Evolutionary conservation across 2,113 vertebrate species (phyloP), one percentile per base, ranked within the genome.

Genomic region (Eclectus roratus): DNA sequence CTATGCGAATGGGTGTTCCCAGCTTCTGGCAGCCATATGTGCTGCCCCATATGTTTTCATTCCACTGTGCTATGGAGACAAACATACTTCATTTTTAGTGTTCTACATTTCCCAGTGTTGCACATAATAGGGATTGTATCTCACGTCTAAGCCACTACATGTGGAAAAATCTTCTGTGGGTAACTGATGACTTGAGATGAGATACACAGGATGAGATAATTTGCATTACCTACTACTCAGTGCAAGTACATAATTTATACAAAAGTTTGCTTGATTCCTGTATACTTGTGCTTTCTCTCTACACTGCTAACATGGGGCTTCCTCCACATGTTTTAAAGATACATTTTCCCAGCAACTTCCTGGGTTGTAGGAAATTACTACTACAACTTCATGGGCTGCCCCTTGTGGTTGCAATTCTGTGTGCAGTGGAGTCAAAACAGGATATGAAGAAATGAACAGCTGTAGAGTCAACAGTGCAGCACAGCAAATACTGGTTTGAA

Each of bases 11-110:
- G 93, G 83, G 77, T 85, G 91, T 91, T 95, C 74, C 80, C 80
- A 76, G 78, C 66, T 96, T 89, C 94, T 93, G 91, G 89, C 80
- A 80, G 86, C 87, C 86, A 72, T 72, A 89, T 72, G 93, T 79
- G 87, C 80, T 92, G 77, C 87, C 83, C 77, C 91, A 93, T 95
- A 93, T 95, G 94, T 89, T 95, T 96, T 94, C 91, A 88, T 92
- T 92, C 91, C 84, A 78, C 55, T 7, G 39, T 41, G 50, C 81
- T 92, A 74, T 72, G 86, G 96, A 92, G 77, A 92, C 86, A 91
- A 93, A 87, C 47, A 71, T 19, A 41, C 24, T 96, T 91, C 86
- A 80, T 94, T 93, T 96, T 97, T 78, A 89, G 85, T 53, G 66
- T 71, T 93, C 78, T 80, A 10, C 66, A 80, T 90, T 91, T 93